phyloP scores from a whole-genome alignment of 2,797 vertebrate species.

The Macrochelys suwanniensis region DNA sequence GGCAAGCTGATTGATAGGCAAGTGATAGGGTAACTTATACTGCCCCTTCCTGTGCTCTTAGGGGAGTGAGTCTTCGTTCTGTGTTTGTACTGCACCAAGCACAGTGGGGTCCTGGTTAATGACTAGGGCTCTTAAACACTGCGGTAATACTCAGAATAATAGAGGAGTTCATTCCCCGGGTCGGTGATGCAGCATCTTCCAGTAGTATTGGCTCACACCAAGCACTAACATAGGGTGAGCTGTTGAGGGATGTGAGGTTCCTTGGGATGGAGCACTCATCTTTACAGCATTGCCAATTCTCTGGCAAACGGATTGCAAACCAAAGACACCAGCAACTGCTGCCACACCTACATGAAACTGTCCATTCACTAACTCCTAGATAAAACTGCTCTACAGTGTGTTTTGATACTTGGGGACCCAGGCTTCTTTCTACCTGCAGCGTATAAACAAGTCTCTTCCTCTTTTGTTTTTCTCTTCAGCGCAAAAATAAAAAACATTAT shows the following conservation, averaged over 20 bases:
- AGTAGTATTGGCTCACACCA: neutral
- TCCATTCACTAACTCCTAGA: neutral
- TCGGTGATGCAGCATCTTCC: neutral
- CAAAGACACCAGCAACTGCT: neutral
- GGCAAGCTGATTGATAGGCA: neutral
- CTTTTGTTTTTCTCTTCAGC: constrained; percentile 74
- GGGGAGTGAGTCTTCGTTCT: neutral
- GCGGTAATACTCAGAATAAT: neutral
- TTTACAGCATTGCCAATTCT: neutral
- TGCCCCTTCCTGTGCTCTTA: neutral
- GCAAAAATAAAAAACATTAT: constrained; percentile 99
- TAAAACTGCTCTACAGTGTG: neutral
- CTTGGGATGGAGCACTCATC: neutral
- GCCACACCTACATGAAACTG: neutral
- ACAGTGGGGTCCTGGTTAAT: accelerated
- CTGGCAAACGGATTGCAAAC: neutral
- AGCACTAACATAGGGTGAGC: accelerated
- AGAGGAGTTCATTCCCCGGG: neutral
- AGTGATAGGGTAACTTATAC: accelerated
- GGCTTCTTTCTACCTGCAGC: neutral
- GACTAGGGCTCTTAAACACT: neutral
- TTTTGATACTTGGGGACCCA: neutral
- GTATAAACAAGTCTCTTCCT: accelerated
- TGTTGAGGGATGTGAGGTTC: neutral
- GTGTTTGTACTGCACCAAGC: accelerated